Percentiles rank a stretch among this genome's conserved stretches.
Evolutionary conservation across 2,797 vertebrate species (phyloP).

Genomic region (Enteromius radiatus): DNA sequence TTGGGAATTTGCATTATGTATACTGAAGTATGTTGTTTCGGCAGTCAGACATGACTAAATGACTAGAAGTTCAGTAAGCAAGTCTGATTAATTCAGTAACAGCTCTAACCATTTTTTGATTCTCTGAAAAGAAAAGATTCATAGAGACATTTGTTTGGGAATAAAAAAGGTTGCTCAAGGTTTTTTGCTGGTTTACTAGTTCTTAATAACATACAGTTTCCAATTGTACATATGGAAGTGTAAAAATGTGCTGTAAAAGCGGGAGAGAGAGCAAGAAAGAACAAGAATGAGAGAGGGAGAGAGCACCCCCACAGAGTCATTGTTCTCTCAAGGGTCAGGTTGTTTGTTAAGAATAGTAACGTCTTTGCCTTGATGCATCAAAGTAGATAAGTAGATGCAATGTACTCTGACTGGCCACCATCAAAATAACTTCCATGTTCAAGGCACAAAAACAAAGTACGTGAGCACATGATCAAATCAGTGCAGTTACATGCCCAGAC

Average conservation of each 20-base stretch:
- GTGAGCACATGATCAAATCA: neutral
- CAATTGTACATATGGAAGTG: neutral
- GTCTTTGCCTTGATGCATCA: slow-evolving; percentile 5
- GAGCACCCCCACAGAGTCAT: slow-evolving; percentile 1
- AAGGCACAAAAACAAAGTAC: neutral
- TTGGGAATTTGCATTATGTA: neutral
- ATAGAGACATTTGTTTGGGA: neutral
- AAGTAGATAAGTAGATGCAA: slow-evolving; percentile 18
- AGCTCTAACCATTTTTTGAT: neutral
- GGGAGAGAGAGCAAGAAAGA: too few relatives aligned
- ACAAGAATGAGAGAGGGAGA: slow-evolving; percentile 6
- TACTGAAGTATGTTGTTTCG: neutral
- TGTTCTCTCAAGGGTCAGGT: slow-evolving; percentile 1
- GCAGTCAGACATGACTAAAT: neutral
- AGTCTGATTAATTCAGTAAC: neutral
- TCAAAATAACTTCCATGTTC: slow-evolving; percentile 10
- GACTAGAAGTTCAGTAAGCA: neutral
- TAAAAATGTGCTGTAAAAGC: slow-evolving; percentile 16
- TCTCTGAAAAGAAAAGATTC: slow-evolving; percentile 1
- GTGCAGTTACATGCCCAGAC: slow-evolving; percentile 3
- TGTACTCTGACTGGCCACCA: neutral
- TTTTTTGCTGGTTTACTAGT: neutral
- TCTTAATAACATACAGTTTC: too few relatives aligned
- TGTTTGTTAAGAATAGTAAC: slow-evolving; percentile 30
- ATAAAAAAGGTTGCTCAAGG: neutral